phyloP scores from a whole-genome alignment of 2,888 invertebrate species.

The Pristionchus fissidentatus region DNA sequence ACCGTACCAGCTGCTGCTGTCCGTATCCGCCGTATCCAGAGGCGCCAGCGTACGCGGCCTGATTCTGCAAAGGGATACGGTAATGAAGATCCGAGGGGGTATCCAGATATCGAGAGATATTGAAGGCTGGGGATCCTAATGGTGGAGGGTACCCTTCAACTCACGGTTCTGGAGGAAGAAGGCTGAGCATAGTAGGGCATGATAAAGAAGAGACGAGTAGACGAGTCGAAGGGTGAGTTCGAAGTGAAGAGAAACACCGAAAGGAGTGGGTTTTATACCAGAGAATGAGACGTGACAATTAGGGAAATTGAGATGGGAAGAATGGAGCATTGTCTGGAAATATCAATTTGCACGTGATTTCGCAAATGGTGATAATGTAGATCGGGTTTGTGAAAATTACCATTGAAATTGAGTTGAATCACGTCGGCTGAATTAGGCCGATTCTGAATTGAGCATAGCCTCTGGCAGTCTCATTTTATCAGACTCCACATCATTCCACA shows the following conservation, averaged over 20 bases:
- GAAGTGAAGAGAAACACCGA: not conserved
- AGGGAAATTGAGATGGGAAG: not conserved
- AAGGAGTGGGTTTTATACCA: not conserved
- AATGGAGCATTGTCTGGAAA: not conserved
- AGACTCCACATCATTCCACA: too few relatives aligned
- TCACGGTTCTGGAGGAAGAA: not conserved
- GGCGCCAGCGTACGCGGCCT: not conserved
- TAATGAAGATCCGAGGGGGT: not conserved
- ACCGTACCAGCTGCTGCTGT: slow-evolving; percentile 5
- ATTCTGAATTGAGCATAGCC: too few relatives aligned
- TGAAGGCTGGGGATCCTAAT: not conserved
- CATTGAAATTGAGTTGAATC: not conserved
- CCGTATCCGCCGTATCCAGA: not conserved
- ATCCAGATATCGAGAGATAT: not conserved
- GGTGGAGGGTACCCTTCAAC: not conserved
- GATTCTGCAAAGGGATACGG: not conserved
- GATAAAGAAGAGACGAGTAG: slow-evolving; percentile 28
- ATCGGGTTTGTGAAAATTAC: not conserved
- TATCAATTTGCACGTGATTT: not conserved
- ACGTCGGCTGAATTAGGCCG: too few relatives aligned
- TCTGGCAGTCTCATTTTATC: too few relatives aligned
- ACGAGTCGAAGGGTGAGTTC: slow-evolving; percentile 16
- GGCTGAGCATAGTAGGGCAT: not conserved
- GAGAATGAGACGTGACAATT: not conserved
- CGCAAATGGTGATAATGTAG: not conserved